These are phyloP conservation scores for Electrophaes corylata DNA, from an alignment of 2,888 invertebrate genomes.

Conservation along the genomic window DNA sequence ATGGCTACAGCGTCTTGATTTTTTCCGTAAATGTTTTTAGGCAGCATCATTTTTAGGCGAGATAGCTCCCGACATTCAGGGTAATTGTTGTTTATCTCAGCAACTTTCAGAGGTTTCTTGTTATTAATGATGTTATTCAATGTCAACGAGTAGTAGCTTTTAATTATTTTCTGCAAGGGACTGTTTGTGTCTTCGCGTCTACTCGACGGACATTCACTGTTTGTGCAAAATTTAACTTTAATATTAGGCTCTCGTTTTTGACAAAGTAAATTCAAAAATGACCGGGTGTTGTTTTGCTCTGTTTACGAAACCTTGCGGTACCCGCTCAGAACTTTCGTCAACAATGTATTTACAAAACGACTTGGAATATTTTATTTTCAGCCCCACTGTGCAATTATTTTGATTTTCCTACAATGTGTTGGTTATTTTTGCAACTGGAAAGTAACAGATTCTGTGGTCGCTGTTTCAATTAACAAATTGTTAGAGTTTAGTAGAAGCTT, in stretches of 20 bases:
- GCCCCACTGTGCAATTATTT: conserved; percentile 8
- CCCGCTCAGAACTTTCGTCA: conserved; percentile 19
- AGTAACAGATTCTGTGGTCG: neutral
- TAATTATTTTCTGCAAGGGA: conserved; percentile 71
- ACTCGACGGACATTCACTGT: conserved; percentile 59
- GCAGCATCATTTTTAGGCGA: conserved; percentile 36
- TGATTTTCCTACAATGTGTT: conserved; percentile 6
- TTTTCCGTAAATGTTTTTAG: conserved; percentile 43
- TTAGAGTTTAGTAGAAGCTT: conserved; percentile 20
- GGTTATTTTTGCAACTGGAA: conserved; percentile 8
- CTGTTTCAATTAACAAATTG: conserved; percentile 4
- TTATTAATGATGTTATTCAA: conserved; percentile 79
- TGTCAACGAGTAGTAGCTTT: conserved; percentile 69
- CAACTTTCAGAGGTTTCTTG: conserved; percentile 69
- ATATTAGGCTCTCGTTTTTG: conserved; percentile 41
- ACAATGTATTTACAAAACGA: conserved; percentile 23
- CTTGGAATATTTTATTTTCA: conserved; percentile 19
- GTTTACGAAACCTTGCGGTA: conserved; percentile 14
- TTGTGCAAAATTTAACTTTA: conserved; percentile 61
- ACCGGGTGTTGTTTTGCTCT: conserved; percentile 25
- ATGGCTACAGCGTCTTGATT: conserved; percentile 24
- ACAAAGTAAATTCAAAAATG: conserved; percentile 35
- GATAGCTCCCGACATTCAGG: conserved; percentile 59
- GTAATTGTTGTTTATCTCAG: conserved; percentile 76
- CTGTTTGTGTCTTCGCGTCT: conserved; percentile 60